phyloP scores from a whole-genome alignment of 2,113 vertebrate genomes.

The Todiramphus chloris region DNA sequence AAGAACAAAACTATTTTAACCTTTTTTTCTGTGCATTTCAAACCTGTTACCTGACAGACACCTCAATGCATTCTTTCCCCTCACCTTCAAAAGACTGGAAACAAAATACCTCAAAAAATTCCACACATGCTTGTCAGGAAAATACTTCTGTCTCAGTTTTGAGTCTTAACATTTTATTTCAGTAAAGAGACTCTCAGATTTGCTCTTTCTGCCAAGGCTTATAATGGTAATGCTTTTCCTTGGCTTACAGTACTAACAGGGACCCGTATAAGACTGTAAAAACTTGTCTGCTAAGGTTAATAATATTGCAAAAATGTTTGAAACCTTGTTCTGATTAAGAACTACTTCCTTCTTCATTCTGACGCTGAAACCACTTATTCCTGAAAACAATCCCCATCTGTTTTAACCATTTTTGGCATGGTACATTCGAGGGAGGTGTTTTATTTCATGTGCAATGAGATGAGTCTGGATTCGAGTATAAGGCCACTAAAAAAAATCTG shows the following conservation, averaged over 20 bases:
- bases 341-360: background rate
- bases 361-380: background rate
- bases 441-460: conserved; percentile 2
- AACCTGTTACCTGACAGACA: background rate
- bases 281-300: background rate
- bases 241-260: background rate
- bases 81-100: background rate
- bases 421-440: conserved; percentile 11
- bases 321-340: conserved; percentile 40
- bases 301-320: conserved; percentile 6
- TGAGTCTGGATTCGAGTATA: background rate
- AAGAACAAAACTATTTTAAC: background rate
- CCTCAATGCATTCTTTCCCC: background rate
- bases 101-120: background rate
- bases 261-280: background rate
- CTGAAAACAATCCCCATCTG: conserved; percentile 5
- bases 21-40: background rate
- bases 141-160: background rate
- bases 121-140: background rate
- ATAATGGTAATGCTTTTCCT: conserved; percentile 1
- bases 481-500: background rate
- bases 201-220: background rate
- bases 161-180: conserved; percentile 4
- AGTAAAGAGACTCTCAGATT: background rate
- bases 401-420: conserved; percentile 20